Evolutionary conservation across 2,113 vertebrate genomes (phyloP), one percentile per base, ranked within the genome.

Genomic region (Albula glossodonta): DNA sequence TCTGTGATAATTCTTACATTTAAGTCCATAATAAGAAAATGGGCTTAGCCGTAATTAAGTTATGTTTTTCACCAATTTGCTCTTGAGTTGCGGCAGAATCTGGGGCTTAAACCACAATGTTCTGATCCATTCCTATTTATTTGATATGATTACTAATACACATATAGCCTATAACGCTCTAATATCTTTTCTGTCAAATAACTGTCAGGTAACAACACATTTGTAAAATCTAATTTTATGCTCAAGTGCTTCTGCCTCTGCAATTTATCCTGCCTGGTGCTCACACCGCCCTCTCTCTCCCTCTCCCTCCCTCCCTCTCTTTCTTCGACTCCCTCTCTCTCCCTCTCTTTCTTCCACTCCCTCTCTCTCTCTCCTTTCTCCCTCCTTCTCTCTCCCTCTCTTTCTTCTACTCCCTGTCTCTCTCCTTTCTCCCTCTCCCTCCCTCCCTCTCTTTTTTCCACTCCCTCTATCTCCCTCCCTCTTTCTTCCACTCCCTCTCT

Each of bases 151-250:
- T 95, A 95, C 93, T 92, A 93, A 92, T 88, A 91, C 92, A 93
- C 92, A 91, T 93, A 91, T 89, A 90, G 91, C 87, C 88, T 90
- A 90, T 93, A 95, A 92, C 93, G 93, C 91, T 93, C 93, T 90
- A 89, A 94, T 93, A 94, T 94, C 93, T 91, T 92, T 93, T 92
- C 93, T 92, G 93, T 95, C 94, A 94, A 92, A 94, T 92, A 91
- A 93, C 90, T 94, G 95, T 94, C 94, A 95, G 94, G 94, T 95
- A 95, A 95, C 95, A 96, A 95, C 95, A 94, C 94, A 94, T 96
- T 96, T 94, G 94, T 95, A 95, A 96, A 95, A 96, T 96, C 95
- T 95, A 94, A 96, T 96, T 96, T 96, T 95, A 96, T 96, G 95
- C 95, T 96, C 95, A 96, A 95, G 94, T 94, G 94, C 90, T 91